Percentiles rank a stretch among this genome's conserved stretches.
These are phyloP conservation scores for Pangasius mekongensis DNA, from an alignment of 2,797 vertebrate genomes.

Conservation along the genomic window DNA sequence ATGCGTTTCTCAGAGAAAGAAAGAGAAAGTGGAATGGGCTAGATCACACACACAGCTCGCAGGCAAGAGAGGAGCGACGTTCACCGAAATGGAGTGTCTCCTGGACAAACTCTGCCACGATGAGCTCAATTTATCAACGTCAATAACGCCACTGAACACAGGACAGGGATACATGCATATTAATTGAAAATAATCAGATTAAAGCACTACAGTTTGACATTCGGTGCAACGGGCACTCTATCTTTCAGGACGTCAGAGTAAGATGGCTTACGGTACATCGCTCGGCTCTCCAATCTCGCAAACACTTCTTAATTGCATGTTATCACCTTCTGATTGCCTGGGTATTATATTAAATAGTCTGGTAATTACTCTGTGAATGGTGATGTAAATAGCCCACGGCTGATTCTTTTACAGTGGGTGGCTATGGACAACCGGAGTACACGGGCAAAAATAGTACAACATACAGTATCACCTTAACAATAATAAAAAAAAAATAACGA, in stretches of 20 bases:
- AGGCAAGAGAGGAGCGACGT: conserved; percentile 74
- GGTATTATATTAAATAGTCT: conserved; percentile 99
- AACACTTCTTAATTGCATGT: conserved; percentile 98
- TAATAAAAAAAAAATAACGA: not conserved
- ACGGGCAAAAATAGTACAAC: not conserved
- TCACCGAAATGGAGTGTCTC: conserved; percentile 88
- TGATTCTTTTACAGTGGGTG: conserved; percentile 79
- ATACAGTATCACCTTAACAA: not conserved
- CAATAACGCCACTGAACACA: conserved; percentile 87
- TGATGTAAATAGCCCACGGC: conserved; percentile 95
- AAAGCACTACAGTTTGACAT: conserved; percentile 95
- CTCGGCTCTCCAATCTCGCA: conserved; percentile 89
- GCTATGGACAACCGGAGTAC: not conserved
- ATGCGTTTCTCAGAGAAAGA: conserved; percentile 36
- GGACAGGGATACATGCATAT: conserved; percentile 92
- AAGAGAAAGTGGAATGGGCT: not conserved
- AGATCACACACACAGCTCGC: not conserved
- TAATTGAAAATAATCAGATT: conserved; percentile 99
- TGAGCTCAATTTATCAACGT: conserved; percentile 97
- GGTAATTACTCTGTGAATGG: conserved; percentile 98
- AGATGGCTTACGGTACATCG: conserved; percentile 76
- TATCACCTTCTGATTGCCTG: conserved; percentile 99
- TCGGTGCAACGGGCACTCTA: conserved; percentile 95
- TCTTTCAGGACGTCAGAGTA: conserved; percentile 86
- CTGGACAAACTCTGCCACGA: conserved; percentile 87